Conservation (phyloP, 2,797 vertebrate species). For the Fistularia tabacaria region DNA sequence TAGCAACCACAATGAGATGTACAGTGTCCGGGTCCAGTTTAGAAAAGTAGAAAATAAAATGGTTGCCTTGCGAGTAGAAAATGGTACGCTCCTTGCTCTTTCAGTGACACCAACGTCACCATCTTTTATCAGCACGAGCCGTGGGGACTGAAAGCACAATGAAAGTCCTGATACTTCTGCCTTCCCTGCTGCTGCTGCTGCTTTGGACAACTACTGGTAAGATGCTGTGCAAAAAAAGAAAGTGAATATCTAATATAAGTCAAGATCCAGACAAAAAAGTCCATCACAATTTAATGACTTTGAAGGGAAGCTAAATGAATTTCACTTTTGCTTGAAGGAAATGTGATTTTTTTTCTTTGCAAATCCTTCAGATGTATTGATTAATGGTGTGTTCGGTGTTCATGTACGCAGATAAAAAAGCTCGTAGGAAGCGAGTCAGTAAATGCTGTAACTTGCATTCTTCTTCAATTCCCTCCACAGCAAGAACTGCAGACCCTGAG, state of each 20-base stretch:
- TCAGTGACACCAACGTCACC: slow-evolving; percentile 1
- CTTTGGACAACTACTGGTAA: slow-evolving; percentile 47
- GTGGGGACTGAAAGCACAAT: slow-evolving; percentile 1
- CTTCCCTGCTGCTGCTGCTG: slow-evolving; percentile 38
- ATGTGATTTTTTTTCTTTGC: too few relatives aligned
- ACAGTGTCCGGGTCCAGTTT: too few relatives aligned
- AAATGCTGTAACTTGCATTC: too few relatives aligned
- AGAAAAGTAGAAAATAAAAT: not conserved
- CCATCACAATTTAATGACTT: too few relatives aligned
- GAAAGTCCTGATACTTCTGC: not conserved
- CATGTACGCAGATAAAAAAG: too few relatives aligned
- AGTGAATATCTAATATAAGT: not conserved
- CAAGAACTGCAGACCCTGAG: rapidly evolving
- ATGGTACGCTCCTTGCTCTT: not conserved
- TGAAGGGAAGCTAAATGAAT: too few relatives aligned
- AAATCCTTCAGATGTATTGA: too few relatives aligned
- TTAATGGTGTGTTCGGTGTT: not conserved
- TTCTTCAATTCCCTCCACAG: too few relatives aligned
- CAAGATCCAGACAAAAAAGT: not conserved
- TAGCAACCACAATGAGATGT: too few relatives aligned
- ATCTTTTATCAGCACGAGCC: slow-evolving; percentile 13
- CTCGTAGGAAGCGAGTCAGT: not conserved
- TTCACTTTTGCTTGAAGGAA: too few relatives aligned
- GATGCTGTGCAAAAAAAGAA: not conserved
- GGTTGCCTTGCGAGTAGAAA: too few relatives aligned